Evolutionary conservation across 1,140 invertebrate species (phyloP).

Genomic region (Macrobrachium nipponense): DNA sequence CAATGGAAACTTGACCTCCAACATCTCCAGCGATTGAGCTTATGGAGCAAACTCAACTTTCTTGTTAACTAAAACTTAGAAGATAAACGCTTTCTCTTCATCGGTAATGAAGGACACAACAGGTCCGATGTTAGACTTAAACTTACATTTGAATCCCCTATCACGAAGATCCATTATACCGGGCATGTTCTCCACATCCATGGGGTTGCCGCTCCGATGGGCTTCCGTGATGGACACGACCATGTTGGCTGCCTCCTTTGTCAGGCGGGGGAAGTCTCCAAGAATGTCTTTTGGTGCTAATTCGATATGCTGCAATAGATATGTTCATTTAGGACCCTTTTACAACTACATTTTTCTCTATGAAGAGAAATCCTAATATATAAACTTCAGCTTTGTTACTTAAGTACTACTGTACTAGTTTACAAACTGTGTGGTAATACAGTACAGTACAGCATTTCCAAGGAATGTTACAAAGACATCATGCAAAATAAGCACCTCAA

Average conservation of each 20-base stretch:
- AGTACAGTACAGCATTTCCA: no score
- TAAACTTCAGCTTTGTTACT: background rate
- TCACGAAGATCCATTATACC: conserved; percentile 52
- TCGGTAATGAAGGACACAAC: conserved; percentile 65
- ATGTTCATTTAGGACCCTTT: background rate
- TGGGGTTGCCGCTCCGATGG: conserved; percentile 45
- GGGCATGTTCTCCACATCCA: conserved; percentile 57
- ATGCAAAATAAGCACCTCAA: no score
- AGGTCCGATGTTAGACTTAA: conserved; percentile 65
- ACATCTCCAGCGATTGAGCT: no score
- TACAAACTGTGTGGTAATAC: no score
- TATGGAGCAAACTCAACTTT: no score
- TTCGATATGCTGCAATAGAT: conserved; percentile 81
- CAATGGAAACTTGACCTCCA: no score
- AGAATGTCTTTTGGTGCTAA: conserved; percentile 90
- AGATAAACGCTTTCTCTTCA: no score
- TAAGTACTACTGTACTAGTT: no score
- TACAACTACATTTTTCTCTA: background rate
- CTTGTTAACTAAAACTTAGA: conserved; percentile 64
- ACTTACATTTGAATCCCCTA: conserved; percentile 67
- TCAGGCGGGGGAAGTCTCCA: conserved; percentile 85
- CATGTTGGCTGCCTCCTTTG: conserved; percentile 77
- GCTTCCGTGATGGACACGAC: conserved; percentile 59
- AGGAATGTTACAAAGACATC: no score
- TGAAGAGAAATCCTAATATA: background rate